Percentiles rank a stretch among this genome's conserved stretches.
These are phyloP conservation scores for Ophioninae sp. DNA, from an alignment of 2,888 invertebrate species.

Conservation along the genomic window DNA sequence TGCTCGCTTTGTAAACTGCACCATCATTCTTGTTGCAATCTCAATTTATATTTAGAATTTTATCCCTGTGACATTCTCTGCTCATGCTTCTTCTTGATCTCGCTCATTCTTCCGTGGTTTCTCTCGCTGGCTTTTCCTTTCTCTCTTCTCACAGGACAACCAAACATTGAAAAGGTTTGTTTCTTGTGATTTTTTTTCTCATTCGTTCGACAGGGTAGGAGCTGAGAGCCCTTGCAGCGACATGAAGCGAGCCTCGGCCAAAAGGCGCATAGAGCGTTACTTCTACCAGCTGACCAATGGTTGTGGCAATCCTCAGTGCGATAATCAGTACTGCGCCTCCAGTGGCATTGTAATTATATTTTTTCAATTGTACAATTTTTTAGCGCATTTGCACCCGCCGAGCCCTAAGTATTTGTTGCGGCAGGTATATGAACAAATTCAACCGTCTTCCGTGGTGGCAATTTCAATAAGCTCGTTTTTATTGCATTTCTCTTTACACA, in stretches of 20 bases:
- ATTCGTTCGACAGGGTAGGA: slow-evolving; percentile 73
- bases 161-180: slow-evolving; percentile 2
- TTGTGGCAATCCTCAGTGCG: slow-evolving; percentile 94
- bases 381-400: too few species aligned
- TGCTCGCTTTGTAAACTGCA: not conserved
- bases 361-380: not conserved
- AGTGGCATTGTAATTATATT: slow-evolving; percentile 87
- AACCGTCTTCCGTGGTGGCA: too few species aligned
- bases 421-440: too few species aligned
- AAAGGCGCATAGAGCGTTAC: slow-evolving; percentile 94
- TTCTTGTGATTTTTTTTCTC: not conserved
- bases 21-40: not conserved
- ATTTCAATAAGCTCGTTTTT: too few species aligned
- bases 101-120: not conserved
- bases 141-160: not conserved
- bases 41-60: slow-evolving; percentile 60
- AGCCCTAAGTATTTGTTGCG: too few species aligned
- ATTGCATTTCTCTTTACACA: too few species aligned
- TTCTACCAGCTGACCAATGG: slow-evolving; percentile 96
- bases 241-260: slow-evolving; percentile 85
- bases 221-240: slow-evolving; percentile 80
- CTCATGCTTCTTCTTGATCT: not conserved
- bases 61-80: not conserved
- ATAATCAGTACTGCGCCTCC: slow-evolving; percentile 94
- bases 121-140: not conserved